Conservation (phyloP, 2,113 vertebrate species). For the Laticauda colubrina region DNA sequence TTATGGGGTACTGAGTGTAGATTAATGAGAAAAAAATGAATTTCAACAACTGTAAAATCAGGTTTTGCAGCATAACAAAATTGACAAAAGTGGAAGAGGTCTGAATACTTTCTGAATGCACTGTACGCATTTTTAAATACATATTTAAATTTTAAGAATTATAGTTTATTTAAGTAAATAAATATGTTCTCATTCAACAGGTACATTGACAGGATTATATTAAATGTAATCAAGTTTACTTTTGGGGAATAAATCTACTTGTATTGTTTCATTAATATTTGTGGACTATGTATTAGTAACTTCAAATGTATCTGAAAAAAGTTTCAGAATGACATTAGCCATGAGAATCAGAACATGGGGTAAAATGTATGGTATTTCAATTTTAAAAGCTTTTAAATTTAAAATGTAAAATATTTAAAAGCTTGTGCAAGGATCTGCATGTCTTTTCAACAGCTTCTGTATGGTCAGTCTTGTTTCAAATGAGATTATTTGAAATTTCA, state of each 20-base stretch:
- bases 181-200: background rate
- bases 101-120: background rate
- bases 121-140: background rate
- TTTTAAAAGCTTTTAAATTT: background rate
- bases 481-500: background rate
- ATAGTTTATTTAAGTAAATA: background rate
- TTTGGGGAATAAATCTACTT: background rate
- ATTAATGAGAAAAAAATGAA: background rate
- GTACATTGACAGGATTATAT: background rate
- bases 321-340: background rate
- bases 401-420: background rate
- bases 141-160: background rate
- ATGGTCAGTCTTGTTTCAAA: background rate
- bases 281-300: too few relatives aligned
- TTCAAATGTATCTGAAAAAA: background rate
- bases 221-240: background rate
- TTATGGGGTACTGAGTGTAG: background rate
- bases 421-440: background rate
- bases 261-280: background rate
- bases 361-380: background rate
- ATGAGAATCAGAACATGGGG: background rate
- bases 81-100: background rate
- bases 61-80: too few relatives aligned
- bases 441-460: background rate
- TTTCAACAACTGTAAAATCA: too few relatives aligned